phyloP scores from a whole-genome alignment of 2,888 invertebrate genomes.

The Antheraea assamensis region DNA sequence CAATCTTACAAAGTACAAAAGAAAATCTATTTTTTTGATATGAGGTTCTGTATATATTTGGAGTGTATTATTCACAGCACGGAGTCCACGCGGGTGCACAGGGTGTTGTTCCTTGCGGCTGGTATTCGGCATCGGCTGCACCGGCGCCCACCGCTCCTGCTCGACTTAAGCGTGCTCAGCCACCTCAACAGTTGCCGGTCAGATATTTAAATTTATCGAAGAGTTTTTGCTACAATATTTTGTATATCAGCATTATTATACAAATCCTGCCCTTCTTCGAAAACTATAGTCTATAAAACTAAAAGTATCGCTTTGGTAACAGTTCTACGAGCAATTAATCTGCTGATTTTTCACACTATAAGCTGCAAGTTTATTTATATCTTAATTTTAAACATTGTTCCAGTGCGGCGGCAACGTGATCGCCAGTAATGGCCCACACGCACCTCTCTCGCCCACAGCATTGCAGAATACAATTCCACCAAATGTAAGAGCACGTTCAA shows the following conservation, averaged over 20 bases:
- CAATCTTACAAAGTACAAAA: too few relatives aligned
- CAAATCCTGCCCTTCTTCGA: too few relatives aligned
- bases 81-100: slow-evolving; percentile 71
- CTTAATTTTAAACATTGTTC: slow-evolving; percentile 52
- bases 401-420: slow-evolving; percentile 73
- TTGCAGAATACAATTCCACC: slow-evolving; percentile 74
- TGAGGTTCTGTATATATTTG: neutral
- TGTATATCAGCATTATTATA: neutral
- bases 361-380: slow-evolving; percentile 47
- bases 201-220: slow-evolving; percentile 24
- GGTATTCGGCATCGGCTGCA: slow-evolving; percentile 76
- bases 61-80: slow-evolving; percentile 52
- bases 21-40: neutral
- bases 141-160: slow-evolving; percentile 76
- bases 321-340: neutral
- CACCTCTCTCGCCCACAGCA: slow-evolving; percentile 77
- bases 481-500: slow-evolving; percentile 64
- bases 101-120: slow-evolving; percentile 77
- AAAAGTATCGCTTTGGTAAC: neutral
- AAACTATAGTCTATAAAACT: too few relatives aligned
- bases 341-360: slow-evolving; percentile 10
- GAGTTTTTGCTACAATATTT: neutral
- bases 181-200: slow-evolving; percentile 74
- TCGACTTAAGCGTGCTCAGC: slow-evolving; percentile 71
- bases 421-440: slow-evolving; percentile 77